Conservation (phyloP, 2,888 invertebrate species). For the Drosophila stalkeri region DNA sequence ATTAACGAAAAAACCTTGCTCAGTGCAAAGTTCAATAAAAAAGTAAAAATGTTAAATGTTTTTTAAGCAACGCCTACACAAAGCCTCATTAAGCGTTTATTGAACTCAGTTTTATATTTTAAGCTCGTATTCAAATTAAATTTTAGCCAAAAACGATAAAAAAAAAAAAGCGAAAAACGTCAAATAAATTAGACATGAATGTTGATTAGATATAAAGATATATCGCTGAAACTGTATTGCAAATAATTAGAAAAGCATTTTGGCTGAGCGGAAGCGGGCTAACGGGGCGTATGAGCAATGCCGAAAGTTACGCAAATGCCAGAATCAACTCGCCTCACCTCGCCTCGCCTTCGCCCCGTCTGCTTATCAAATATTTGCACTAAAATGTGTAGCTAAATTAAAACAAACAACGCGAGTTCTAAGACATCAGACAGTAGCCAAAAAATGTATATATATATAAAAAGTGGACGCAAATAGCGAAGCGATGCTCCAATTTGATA, state of each 20-base stretch:
- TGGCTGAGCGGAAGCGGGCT: slow-evolving; percentile 60
- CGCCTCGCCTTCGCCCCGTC: background rate
- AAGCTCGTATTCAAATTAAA: slow-evolving; percentile 16
- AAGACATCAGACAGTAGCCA: slow-evolving; percentile 49
- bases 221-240: slow-evolving; percentile 10
- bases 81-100: slow-evolving; percentile 65
- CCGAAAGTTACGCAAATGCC: slow-evolving; percentile 65
- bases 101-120: slow-evolving; percentile 44
- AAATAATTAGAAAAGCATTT: slow-evolving; percentile 29
- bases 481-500: slow-evolving; percentile 80
- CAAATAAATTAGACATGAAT: slow-evolving; percentile 22
- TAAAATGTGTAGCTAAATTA: slow-evolving; percentile 79
- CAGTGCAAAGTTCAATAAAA: slow-evolving; percentile 18
- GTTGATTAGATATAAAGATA: slow-evolving; percentile 27
- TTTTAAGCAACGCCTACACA: slow-evolving; percentile 30
- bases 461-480: slow-evolving; percentile 53
- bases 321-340: slow-evolving; percentile 2
- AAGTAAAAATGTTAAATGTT: background rate
- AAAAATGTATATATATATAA: slow-evolving; percentile 28
- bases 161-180: slow-evolving; percentile 13
- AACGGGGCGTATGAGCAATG: slow-evolving; percentile 74
- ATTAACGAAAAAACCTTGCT: slow-evolving; percentile 17
- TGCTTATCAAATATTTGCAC: slow-evolving; percentile 78
- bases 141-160: slow-evolving; percentile 9
- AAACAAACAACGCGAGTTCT: slow-evolving; percentile 54